Conservation (phyloP, 2,113 vertebrate species). For the Camelus dromedarius region DNA sequence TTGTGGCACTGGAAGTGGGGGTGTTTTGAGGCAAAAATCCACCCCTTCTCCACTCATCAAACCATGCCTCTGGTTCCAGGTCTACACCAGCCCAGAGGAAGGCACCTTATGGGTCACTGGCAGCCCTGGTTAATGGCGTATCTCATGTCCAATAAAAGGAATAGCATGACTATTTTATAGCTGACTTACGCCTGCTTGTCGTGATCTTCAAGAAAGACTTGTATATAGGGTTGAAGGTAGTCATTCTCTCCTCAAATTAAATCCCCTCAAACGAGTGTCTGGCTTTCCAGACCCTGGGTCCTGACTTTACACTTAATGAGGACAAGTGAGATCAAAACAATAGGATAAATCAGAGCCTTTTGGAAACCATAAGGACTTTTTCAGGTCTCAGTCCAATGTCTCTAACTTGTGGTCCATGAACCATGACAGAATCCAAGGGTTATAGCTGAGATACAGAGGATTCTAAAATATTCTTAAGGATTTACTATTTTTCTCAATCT, state of each 20-base stretch:
- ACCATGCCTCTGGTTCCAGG: neutral
- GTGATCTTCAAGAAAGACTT: neutral
- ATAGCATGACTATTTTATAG: neutral
- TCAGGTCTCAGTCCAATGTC: neutral
- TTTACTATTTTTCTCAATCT: neutral
- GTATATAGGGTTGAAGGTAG: neutral
- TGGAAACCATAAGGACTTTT: neutral
- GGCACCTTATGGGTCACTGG: neutral
- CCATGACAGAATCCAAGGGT: neutral
- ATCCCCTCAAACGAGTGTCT: neutral
- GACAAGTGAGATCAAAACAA: neutral
- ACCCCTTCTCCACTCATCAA: neutral
- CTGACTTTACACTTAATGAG: neutral
- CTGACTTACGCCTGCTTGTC: neutral
- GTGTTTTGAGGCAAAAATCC: neutral
- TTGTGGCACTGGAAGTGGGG: accelerated
- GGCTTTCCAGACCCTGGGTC: neutral
- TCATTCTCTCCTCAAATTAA: neutral
- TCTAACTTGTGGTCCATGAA: neutral
- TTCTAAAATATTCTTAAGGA: neutral
- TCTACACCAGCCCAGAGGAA: neutral
- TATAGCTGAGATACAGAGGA: neutral
- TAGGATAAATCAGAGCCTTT: neutral
- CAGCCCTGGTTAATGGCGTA: neutral
- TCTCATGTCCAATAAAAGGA: neutral